These are phyloP conservation scores for Styela plicata DNA, from an alignment of 23 tunicate species.

Conservation along the genomic window DNA sequence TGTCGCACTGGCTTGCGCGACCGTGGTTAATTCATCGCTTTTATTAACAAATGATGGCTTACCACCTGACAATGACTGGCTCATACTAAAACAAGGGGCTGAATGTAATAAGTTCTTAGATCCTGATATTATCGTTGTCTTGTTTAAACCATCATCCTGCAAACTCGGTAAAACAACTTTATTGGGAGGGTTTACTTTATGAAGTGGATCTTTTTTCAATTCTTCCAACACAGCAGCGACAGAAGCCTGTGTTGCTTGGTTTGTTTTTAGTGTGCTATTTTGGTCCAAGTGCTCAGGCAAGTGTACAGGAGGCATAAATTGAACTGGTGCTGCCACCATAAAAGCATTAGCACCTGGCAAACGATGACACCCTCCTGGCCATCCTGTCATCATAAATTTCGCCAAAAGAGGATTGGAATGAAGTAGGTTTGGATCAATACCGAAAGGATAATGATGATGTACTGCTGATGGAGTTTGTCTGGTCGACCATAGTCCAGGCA, in stretches of 20 bases:
- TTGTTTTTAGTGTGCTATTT: neutral
- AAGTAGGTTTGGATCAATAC: conserved; percentile 74
- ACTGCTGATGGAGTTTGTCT: conserved; percentile 37
- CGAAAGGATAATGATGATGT: conserved; percentile 79
- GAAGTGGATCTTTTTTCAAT: conserved; percentile 67
- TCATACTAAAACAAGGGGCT: neutral
- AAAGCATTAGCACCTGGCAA: neutral
- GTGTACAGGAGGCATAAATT: neutral
- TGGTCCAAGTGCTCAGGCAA: neutral
- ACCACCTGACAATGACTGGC: neutral
- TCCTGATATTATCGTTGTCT: conserved; percentile 8
- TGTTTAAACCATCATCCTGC: neutral
- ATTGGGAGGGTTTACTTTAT: conserved; percentile 68
- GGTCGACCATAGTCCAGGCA: neutral
- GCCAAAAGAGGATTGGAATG: conserved; percentile 76
- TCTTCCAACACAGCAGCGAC: conserved; percentile 66
- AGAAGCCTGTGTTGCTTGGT: conserved; percentile 30
- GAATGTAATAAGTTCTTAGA: conserved; percentile 1
- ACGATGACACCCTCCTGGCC: conserved; percentile 9
- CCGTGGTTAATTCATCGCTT: neutral
- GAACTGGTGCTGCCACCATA: neutral
- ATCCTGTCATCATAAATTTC: conserved; percentile 54
- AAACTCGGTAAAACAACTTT: conserved; percentile 57
- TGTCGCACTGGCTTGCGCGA: neutral
- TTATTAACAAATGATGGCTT: neutral